These are phyloP conservation scores for Philopotamus ludificatus DNA, from an alignment of 1,140 invertebrate species.

Conservation along the genomic window DNA sequence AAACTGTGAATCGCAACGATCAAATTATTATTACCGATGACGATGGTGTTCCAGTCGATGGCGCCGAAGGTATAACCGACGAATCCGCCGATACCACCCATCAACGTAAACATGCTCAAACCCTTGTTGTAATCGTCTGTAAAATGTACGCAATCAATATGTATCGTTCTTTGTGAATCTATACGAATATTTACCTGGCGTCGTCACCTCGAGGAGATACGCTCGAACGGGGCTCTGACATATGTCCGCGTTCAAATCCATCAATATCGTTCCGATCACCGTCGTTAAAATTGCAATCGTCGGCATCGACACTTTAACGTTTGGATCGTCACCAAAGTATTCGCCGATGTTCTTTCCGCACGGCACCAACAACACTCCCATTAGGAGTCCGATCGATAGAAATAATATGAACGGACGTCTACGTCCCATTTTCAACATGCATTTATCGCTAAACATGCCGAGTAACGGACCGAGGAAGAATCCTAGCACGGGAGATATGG, in stretches of 20 bases:
- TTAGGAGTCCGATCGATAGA: slow-evolving; percentile 71
- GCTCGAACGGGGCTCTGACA: slow-evolving; percentile 80
- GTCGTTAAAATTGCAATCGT: slow-evolving; percentile 74
- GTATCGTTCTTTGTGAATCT: neutral
- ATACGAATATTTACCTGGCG: slow-evolving; percentile 58
- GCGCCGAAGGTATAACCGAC: slow-evolving; percentile 79
- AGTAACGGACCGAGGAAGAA: slow-evolving; percentile 79
- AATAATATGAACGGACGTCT: slow-evolving; percentile 77
- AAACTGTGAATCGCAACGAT: neutral
- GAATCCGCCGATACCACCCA: slow-evolving; percentile 80
- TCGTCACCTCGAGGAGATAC: slow-evolving; percentile 78
- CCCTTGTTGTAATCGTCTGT: slow-evolving; percentile 75
- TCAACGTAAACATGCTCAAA: slow-evolving; percentile 78
- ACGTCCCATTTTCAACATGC: slow-evolving; percentile 65
- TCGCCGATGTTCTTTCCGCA: slow-evolving; percentile 72
- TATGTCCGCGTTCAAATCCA: slow-evolving; percentile 84
- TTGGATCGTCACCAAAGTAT: slow-evolving; percentile 61
- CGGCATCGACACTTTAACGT: slow-evolving; percentile 46
- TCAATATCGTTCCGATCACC: slow-evolving; percentile 75
- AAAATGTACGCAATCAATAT: slow-evolving; percentile 30
- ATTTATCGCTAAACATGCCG: slow-evolving; percentile 79
- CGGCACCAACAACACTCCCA: slow-evolving; percentile 70
- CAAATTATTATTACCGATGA: slow-evolving; percentile 54
- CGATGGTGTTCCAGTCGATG: slow-evolving; percentile 74
- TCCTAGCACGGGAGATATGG: slow-evolving; percentile 73